Evolutionary conservation across 2,888 invertebrate species (phyloP), one percentile per base, ranked within the genome.

Genomic region (Andrena hattorfiana): DNA sequence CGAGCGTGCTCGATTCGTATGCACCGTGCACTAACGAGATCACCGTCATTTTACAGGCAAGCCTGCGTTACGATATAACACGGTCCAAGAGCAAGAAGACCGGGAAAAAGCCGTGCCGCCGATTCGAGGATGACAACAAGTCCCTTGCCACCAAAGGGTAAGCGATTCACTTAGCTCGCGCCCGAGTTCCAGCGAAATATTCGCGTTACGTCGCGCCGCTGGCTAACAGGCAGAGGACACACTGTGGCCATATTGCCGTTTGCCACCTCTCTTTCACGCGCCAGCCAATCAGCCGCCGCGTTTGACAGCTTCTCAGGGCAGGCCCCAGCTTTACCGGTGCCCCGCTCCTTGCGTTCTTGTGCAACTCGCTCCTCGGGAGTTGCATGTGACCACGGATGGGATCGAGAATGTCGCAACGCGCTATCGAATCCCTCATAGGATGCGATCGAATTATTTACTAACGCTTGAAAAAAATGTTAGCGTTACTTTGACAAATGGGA

Each of bases 61-160:
- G 64, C 62, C 77, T 71, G 72, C 82, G 78, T 54, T 63, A 42
- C 56, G 85, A 87, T 70, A 48, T 83, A 48, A 72, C 79, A n/a
- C 88, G 89, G 35, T 71, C 60, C 68, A 89, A 87, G 48, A 83
- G 77, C 60, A 72, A 74, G 35, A 74, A 74, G 71, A 23, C 20
- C 6, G 26, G 30, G 68, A 76, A 54, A 49, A 6, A n/a, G 16
- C 10, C 49, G 60, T 6, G n/a, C 8, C 42, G 32, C 74, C 23
- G 60, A 0, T 54, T 83, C 49, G 56, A 68, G 0, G 63, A 91
- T 68, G 85, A 88, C 59, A 84, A 85, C 49, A 71, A 89, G 48
- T 93, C 94, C 42, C 89, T 94, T 70, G 87, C 90, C 54, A 77
- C 87, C 16, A 92, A 90, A 71, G 94, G 94, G 94, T 94, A 83